These are phyloP conservation scores for Plecturocebus donacophilus DNA, from an alignment of 2,113 vertebrate species.

Conservation along the genomic window DNA sequence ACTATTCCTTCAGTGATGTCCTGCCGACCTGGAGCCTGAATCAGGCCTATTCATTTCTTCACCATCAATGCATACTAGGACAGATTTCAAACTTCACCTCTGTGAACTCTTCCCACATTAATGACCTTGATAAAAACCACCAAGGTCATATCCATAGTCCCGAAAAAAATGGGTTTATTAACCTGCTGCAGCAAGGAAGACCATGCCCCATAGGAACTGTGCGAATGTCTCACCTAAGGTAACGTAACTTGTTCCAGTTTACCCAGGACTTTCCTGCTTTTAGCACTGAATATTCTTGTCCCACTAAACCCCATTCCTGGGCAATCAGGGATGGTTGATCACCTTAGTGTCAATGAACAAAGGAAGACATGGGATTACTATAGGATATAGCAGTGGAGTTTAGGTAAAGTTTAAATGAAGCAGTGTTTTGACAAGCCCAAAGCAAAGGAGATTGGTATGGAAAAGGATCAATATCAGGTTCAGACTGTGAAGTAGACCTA, in stretches of 20 bases:
- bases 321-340: neutral
- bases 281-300: neutral
- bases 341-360: slow-evolving; percentile 17
- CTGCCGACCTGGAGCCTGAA: neutral
- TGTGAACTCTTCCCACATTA: slow-evolving; percentile 35
- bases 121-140: neutral
- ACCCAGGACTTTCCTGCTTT: neutral
- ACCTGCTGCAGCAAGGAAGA: neutral
- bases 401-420: slow-evolving; percentile 48
- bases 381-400: neutral
- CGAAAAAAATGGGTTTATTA: neutral
- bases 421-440: neutral
- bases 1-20: neutral
- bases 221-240: neutral
- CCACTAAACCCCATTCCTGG: neutral
- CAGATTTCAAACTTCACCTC: neutral
- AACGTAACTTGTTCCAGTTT: neutral
- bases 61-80: neutral
- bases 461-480: neutral
- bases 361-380: neutral
- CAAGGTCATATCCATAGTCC: neutral
- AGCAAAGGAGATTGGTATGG: neutral
- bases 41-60: neutral
- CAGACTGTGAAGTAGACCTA: neutral
- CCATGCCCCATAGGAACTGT: neutral